Conservation (phyloP, 2,113 vertebrate species). For the Entomyzon cyanotis region DNA sequence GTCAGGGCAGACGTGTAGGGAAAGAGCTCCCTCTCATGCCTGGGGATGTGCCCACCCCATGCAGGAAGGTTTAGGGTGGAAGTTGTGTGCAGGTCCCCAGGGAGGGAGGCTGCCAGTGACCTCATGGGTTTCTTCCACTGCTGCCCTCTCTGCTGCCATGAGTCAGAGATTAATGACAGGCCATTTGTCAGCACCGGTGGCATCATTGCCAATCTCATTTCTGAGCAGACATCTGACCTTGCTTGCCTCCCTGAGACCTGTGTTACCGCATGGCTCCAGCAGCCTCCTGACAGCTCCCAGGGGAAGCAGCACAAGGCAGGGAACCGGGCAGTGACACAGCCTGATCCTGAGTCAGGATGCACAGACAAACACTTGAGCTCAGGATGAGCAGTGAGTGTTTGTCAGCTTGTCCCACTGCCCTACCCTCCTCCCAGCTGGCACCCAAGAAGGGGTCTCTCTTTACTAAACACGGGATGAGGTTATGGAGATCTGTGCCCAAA, state of each 20-base stretch:
- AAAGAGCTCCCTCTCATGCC: neutral
- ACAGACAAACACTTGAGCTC: neutral
- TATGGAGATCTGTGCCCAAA: neutral
- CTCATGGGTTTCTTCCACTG: constrained; percentile 49
- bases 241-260: neutral
- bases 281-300: constrained; percentile 28
- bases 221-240: constrained; percentile 58
- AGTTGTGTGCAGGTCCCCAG: neutral
- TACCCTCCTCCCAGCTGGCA: neutral
- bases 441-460: neutral
- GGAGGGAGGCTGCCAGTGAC: constrained; percentile 10
- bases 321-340: neutral
- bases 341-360: neutral
- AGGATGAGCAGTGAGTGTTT: neutral
- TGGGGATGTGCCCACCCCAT: neutral
- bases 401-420: neutral
- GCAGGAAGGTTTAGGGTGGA: neutral
- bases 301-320: neutral
- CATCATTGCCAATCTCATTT: constrained; percentile 66
- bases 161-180: constrained; percentile 59
- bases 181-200: constrained; percentile 47
- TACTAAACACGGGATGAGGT: neutral
- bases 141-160: constrained; percentile 18
- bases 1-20: accelerated
- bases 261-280: constrained; percentile 15